Conservation (phyloP, 2,797 vertebrate genomes). For the Liasis olivaceus region DNA sequence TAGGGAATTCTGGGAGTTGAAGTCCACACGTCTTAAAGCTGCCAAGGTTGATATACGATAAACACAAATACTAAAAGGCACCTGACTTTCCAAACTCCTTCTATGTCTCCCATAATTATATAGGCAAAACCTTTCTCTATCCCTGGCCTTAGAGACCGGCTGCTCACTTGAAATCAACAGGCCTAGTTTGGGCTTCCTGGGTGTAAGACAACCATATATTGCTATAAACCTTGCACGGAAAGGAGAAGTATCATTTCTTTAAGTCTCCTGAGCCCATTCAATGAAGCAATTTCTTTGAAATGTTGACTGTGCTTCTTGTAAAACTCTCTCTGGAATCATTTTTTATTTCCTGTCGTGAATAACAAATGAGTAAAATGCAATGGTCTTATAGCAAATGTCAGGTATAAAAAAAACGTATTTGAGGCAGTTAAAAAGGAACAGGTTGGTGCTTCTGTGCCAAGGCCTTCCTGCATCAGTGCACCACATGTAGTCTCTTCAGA, state of each 20-base stretch:
- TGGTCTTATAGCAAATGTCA: conserved; percentile 18
- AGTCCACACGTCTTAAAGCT: not conserved
- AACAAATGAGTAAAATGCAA: not conserved
- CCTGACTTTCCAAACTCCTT: not conserved
- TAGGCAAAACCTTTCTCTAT: not conserved
- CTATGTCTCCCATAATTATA: not conserved
- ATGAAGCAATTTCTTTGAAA: not conserved
- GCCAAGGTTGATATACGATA: not conserved
- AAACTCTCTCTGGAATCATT: conserved; percentile 16
- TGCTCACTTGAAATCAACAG: not conserved
- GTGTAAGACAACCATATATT: not conserved
- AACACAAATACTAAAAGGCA: not conserved
- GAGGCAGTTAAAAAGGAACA: not conserved
- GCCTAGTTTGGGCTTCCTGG: not conserved
- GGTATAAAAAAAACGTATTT: conserved; percentile 1
- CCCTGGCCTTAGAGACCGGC: not conserved
- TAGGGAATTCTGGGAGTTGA: not conserved
- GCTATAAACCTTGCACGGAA: not conserved
- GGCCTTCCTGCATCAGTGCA: not conserved
- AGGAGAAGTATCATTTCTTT: not conserved
- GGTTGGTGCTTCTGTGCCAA: not conserved
- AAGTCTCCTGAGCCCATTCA: not conserved
- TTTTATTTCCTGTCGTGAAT: conserved; percentile 10
- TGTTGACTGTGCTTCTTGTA: not conserved
- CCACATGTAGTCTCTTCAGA: not conserved